These are phyloP conservation scores for Acanthiza pusilla DNA, from an alignment of 2,797 vertebrate genomes.

Conservation along the genomic window DNA sequence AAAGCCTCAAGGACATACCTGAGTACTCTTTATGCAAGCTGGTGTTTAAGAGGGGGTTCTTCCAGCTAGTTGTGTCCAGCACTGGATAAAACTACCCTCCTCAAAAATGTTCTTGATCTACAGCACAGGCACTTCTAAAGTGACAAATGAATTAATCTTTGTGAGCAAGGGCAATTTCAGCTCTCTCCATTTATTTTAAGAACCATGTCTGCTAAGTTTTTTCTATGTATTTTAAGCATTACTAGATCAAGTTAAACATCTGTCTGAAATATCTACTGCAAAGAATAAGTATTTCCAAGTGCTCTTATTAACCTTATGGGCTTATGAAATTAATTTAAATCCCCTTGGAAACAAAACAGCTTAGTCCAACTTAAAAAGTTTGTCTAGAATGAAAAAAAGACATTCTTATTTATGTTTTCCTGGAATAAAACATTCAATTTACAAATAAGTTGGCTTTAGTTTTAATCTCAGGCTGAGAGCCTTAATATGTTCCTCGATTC, in stretches of 20 bases:
- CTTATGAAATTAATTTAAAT: not conserved
- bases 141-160: not conserved
- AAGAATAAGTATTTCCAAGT: not conserved
- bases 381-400: not conserved
- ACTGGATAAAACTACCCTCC: not conserved
- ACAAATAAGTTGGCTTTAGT: not conserved
- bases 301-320: not conserved
- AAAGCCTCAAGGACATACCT: not conserved
- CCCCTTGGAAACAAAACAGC: not conserved
- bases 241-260: not conserved
- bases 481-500: not conserved
- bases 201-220: not conserved
- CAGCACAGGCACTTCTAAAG: not conserved
- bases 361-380: not conserved
- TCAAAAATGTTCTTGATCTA: not conserved
- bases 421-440: not conserved
- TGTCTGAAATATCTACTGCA: not conserved
- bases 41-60: not conserved
- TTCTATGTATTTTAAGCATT: not conserved
- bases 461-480: not conserved
- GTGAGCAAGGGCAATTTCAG: not conserved
- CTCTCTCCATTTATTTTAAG: not conserved
- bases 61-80: not conserved
- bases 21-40: not conserved
- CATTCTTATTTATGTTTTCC: not conserved